Conservation (phyloP, 2,888 invertebrate species). For the Drosophila bunnanda region DNA sequence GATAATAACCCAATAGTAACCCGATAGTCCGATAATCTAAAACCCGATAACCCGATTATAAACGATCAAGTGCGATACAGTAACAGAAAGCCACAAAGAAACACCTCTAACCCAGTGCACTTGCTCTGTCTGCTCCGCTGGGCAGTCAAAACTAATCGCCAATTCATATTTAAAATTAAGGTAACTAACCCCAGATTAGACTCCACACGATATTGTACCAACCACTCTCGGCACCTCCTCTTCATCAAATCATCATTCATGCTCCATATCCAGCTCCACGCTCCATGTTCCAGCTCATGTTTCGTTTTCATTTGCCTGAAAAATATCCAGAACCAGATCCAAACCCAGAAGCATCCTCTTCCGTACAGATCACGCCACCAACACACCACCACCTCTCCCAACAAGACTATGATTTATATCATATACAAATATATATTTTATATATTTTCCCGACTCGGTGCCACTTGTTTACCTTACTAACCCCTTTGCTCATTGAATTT, state of each 20-base stretch:
- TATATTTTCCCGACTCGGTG: conserved; percentile 29
- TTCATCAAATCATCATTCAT: conserved; percentile 24
- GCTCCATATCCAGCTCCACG: conserved; percentile 23
- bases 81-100: conserved; percentile 34
- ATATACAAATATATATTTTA: background rate
- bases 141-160: conserved; percentile 74
- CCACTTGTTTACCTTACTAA: conserved; percentile 30
- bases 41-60: conserved; percentile 10
- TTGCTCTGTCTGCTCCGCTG: conserved; percentile 51
- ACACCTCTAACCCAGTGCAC: conserved; percentile 56
- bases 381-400: background rate
- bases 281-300: conserved; percentile 22
- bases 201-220: conserved; percentile 22
- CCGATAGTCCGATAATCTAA: conserved; percentile 14
- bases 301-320: conserved; percentile 35
- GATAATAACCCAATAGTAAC: conserved; percentile 20
- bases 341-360: conserved; percentile 4
- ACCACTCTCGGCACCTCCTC: conserved; percentile 40
- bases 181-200: conserved; percentile 74
- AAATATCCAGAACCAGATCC: conserved; percentile 8
- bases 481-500: background rate
- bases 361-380: background rate
- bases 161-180: conserved; percentile 77
- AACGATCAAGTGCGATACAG: conserved; percentile 14
- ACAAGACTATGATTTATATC: conserved; percentile 7